phyloP scores from a whole-genome alignment of 2,797 vertebrate species.

The Poecilia gillii region DNA sequence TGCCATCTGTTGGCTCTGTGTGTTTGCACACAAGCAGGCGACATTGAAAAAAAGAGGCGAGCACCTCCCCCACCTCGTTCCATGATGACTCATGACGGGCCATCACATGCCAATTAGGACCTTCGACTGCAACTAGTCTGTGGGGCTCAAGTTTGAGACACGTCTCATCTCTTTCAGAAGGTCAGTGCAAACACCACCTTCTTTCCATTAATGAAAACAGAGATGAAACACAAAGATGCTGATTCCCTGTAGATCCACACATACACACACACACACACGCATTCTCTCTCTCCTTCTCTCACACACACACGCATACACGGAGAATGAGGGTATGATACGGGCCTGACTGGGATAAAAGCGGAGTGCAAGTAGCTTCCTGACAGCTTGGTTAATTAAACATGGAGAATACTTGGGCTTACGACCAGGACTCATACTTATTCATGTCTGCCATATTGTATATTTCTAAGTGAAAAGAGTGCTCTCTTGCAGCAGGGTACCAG shows the following conservation, averaged over 20 bases:
- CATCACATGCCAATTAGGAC: constrained; percentile 73
- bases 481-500: constrained; percentile 49
- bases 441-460: constrained; percentile 66
- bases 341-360: constrained; percentile 41
- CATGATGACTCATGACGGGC: constrained; percentile 69
- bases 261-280: constrained; percentile 7
- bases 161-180: constrained; percentile 37
- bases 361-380: constrained; percentile 39
- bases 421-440: constrained; percentile 69
- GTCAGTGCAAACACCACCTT: constrained; percentile 13
- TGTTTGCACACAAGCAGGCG: constrained; percentile 58
- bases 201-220: constrained; percentile 35
- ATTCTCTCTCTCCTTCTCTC: constrained; percentile 1
- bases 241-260: constrained; percentile 7
- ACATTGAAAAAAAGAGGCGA: constrained; percentile 27
- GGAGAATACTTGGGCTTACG: constrained; percentile 61
- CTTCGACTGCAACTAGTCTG: constrained; percentile 25
- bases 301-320: constrained; percentile 7
- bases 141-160: constrained; percentile 31
- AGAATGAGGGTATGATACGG: constrained; percentile 45
- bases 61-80: constrained; percentile 20
- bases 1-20: constrained; percentile 83
- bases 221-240: constrained; percentile 34
- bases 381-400: constrained; percentile 66
- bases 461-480: constrained; percentile 64